Evolutionary conservation across 2,888 invertebrate genomes (phyloP).

Genomic region (Spicauda simplicius): DNA sequence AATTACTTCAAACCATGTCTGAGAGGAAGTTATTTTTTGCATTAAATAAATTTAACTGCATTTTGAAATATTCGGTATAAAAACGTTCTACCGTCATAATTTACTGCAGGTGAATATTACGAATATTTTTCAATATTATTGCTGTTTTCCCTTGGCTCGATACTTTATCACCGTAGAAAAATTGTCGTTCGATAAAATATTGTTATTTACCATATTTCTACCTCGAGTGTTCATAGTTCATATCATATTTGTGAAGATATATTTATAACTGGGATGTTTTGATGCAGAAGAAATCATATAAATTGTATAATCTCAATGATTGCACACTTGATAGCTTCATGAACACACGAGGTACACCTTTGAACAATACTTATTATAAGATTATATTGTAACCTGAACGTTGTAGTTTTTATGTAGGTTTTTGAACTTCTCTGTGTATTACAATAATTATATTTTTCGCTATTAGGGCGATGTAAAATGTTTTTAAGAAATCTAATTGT

Average conservation of each 20-base stretch:
- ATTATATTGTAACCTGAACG: not conserved
- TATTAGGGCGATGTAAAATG: conserved; percentile 6
- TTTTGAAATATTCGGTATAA: not conserved
- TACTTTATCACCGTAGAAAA: no score
- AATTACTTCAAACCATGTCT: not conserved
- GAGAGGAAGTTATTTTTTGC: not conserved
- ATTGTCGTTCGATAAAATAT: no score
- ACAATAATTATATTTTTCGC: conserved; percentile 2
- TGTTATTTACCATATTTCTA: no score
- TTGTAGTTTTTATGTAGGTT: conserved; percentile 6
- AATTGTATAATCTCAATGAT: not conserved
- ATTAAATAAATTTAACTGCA: not conserved
- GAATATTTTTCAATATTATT: not conserved
- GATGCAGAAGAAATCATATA: no score
- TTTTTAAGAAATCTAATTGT: conserved; percentile 14
- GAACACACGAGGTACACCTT: not conserved
- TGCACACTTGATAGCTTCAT: not conserved
- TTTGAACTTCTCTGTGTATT: conserved; percentile 10
- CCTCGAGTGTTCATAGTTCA: no score
- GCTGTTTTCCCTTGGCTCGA: no score
- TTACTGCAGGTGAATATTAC: not conserved
- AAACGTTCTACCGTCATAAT: not conserved
- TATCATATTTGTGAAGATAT: no score
- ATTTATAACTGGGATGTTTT: no score
- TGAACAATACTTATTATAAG: not conserved